Evolutionary conservation across 1,140 invertebrate genomes (phyloP), one percentile per base, ranked within the genome.

Genomic region (Drosophila orena): DNA sequence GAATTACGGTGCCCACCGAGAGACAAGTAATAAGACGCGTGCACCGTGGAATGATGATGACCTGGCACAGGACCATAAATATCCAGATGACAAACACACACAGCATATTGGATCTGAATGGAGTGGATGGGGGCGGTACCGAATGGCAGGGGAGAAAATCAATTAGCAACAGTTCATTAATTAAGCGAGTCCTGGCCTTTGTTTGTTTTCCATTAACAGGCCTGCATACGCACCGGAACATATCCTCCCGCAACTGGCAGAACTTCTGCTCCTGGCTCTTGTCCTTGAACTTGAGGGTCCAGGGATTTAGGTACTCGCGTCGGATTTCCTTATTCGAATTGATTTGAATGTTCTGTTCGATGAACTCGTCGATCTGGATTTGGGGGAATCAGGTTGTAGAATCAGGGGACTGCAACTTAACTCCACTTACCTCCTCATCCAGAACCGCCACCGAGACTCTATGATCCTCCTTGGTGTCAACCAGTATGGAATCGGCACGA

Each of bases 311-410:
- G 92, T 98, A 97, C 22, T 97, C 96, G 12, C 95, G 95, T 17
- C 97, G 94, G 94, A 99, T 98, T 59, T 96, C 94, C 81, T 98
- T 97, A 92, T 99, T 98, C 66, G 97, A 98, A 78, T 97, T 97
- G 44, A 98, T 97, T 93, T 99, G 97, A 35, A 98, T 98, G 59
- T 95, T 96, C 73, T 97, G 95, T 77, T 98, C 97, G 69, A 98
- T 96, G 64, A 98, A 95, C 77, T 97, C 96, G 81, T 97, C 96
- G 27, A 98, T 95, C 93, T 98, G 95, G 0, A 0, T 15, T 2
- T 11, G 11, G 15, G 10, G 8, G 11, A 34, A 3, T 27, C 4
- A 3, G n/a, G 8, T 65, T 52, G 47, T 50, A 30, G 12, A 46
- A 57, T 2, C 0, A 2, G 17, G 7, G 1, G 4, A 8, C 10